Percentiles rank a stretch among this genome's conserved stretches.
phyloP scores from a whole-genome alignment of 2,888 invertebrate species.

The Tetragnatha montana region DNA sequence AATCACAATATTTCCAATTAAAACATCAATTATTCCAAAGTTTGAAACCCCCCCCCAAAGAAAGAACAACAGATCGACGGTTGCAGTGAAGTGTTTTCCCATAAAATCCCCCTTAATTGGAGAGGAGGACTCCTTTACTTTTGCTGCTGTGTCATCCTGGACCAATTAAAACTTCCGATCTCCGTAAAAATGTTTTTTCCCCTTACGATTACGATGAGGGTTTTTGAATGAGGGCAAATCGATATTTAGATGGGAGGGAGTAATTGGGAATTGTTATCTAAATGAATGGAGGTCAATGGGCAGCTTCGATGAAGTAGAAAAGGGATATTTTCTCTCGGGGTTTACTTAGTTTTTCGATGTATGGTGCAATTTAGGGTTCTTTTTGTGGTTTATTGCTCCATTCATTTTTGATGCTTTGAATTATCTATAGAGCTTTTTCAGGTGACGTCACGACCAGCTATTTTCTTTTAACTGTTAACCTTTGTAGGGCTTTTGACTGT shows the following conservation, averaged over 20 bases:
- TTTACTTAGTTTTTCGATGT: no score
- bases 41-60: neutral
- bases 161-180: conserved; percentile 21
- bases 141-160: conserved; percentile 2
- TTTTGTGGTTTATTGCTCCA: no score
- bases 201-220: neutral
- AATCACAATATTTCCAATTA: no score
- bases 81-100: neutral
- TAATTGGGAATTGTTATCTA: neutral
- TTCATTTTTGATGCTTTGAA: no score
- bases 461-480: no score
- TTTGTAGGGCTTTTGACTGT: no score
- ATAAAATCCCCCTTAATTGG: conserved; percentile 3
- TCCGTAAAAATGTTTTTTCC: conserved; percentile 4
- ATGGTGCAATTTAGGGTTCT: no score
- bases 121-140: neutral
- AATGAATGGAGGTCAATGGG: neutral
- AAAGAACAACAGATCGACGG: neutral
- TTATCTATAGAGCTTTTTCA: no score
- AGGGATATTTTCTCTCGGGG: neutral
- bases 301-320: neutral
- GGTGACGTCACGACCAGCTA: no score
- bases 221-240: conserved; percentile 21
- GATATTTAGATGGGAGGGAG: conserved; percentile 5
- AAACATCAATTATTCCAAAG: neutral